Evolutionary conservation across 1,140 invertebrate genomes (phyloP), one percentile per base, ranked within the genome.

Genomic region (Mizuhopecten yessoensis): DNA sequence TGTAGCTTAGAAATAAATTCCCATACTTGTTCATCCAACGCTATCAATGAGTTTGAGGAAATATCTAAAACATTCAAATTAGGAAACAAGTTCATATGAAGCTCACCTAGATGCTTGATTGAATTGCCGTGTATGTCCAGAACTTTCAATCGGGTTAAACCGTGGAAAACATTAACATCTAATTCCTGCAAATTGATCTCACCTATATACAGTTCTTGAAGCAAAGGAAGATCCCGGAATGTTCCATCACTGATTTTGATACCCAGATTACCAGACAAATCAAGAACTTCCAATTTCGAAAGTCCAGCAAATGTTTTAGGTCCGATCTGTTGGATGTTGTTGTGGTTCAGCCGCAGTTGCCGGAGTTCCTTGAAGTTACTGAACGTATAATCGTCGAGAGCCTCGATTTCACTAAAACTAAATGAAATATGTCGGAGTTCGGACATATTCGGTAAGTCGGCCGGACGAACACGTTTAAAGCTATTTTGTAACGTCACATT

Each of bases 101-200:
- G 20, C 11, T 0, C 29, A 17, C n/a, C 57, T 5, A 75, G 5
- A 29, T 75, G n/a, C 11, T 75, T 75, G 23, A 75, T 75, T 29
- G n/a, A 75, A 75, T 75, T 75, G 29, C 57, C n/a, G 29, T 75
- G 57, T 75, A 75, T 75, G 57, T 75, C 57, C n/a, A 75, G 11
- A 17, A 75, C 57, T n/a, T 75, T 29, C 17, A 75, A 75, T 29
- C 0, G 23, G 29, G 5, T n/a, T 75, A 75, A 75, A 75, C 57
- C 15, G 57, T 75, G 23, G 11, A 75, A 75, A 75, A 75, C 57
- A 75, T n/a, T 1, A 5, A 75, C 3, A 17, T 75, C n/a, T 75
- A 75, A 29, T 75, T 75, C 57, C 23, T 29, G 57, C 11, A 75
- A 29, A n/a, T 75, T 75, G 2, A 75, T 75, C 17, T 75, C 57